Conservation (phyloP, 2,888 invertebrate species). For the Protodeltote pygarga region DNA sequence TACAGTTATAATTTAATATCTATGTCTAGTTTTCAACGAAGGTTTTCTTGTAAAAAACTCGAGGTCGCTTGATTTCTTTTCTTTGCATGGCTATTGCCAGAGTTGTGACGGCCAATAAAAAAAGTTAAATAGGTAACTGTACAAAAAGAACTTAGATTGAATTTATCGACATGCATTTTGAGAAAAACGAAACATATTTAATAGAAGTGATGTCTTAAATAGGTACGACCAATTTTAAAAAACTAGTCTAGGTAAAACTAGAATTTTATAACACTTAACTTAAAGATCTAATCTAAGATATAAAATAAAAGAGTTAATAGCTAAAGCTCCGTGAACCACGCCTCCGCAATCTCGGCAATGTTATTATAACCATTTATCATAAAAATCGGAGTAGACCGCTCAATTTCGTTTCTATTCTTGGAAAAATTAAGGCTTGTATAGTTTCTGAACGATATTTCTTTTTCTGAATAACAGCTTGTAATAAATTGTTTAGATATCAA, state of each 20-base stretch:
- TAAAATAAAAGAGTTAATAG: conserved; percentile 16
- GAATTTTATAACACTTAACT: conserved; percentile 5
- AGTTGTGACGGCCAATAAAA: no score
- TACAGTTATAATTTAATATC: no score
- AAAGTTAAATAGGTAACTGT: no score
- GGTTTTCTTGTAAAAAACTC: no score
- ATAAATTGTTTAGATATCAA: conserved; percentile 43
- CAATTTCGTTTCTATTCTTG: conserved; percentile 34
- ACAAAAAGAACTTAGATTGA: no score
- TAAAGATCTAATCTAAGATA: conserved; percentile 10
- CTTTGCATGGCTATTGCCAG: no score
- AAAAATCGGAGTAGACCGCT: conserved; percentile 37
- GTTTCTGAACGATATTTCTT: conserved; percentile 24
- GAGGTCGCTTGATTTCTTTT: no score
- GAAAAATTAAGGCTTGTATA: conserved; percentile 28
- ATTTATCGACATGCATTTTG: no score
- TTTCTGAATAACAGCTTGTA: conserved; percentile 25
- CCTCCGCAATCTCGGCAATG: conserved; percentile 41
- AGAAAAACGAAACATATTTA: no score
- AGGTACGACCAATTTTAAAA: not conserved
- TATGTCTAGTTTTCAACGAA: no score
- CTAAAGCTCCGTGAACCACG: conserved; percentile 30
- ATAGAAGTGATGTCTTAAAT: no score
- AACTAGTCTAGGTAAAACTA: no score
- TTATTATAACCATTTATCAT: conserved; percentile 47